Evolutionary conservation across 1,140 invertebrate genomes (phyloP).

Genomic region (Sinella curviseta): DNA sequence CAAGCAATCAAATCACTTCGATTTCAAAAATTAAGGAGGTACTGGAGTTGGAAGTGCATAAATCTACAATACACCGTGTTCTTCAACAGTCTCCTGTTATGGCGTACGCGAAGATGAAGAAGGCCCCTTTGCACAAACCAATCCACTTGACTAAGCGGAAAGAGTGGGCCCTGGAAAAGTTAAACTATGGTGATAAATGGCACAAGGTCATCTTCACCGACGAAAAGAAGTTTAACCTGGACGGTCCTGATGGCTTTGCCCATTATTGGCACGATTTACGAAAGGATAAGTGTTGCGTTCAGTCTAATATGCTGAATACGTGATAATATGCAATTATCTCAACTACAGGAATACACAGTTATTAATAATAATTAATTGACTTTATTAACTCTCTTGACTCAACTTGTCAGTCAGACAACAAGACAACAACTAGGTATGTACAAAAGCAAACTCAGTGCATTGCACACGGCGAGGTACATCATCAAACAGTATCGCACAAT

Average conservation of each 20-base stretch:
- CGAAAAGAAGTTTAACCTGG: conserved; percentile 51
- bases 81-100: not conserved
- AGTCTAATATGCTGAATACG: too few species aligned
- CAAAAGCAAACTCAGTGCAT: too few species aligned
- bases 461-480: too few species aligned
- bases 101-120: not conserved
- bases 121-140: not conserved
- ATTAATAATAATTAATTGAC: too few species aligned
- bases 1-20: not conserved
- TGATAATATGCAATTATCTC: too few species aligned
- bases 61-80: not conserved
- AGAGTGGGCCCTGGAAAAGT: conserved; percentile 6
- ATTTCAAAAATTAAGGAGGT: not conserved
- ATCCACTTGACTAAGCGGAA: not conserved
- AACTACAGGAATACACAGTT: too few species aligned
- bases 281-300: conserved; percentile 49
- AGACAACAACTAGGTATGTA: too few species aligned
- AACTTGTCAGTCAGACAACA: too few species aligned
- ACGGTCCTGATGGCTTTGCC: conserved; percentile 48
- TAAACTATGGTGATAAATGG: conserved; percentile 14
- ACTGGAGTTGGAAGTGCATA: not conserved
- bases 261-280: conserved; percentile 50
- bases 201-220: conserved; percentile 34
- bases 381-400: too few species aligned
- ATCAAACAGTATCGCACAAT: too few species aligned